These are phyloP conservation scores for Holacanthella duospinosa DNA, from an alignment of 2,888 invertebrate genomes.

Conservation along the genomic window DNA sequence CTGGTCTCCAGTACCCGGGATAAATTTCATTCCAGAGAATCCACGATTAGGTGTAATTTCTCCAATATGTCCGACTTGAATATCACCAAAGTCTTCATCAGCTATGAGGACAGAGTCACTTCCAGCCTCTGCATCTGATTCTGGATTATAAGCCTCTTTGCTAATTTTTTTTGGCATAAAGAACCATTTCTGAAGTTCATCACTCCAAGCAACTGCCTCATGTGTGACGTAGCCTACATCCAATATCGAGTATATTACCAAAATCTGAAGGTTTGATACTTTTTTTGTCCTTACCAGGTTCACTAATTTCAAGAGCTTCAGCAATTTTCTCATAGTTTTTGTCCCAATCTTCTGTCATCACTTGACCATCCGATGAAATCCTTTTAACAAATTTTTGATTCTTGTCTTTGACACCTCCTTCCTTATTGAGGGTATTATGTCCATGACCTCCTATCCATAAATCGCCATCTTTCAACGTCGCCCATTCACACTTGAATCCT, in stretches of 20 bases:
- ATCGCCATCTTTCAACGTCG: conserved; percentile 74
- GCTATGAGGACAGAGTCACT: conserved; percentile 74
- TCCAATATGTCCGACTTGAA: conserved; percentile 53
- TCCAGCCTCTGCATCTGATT: conserved; percentile 74
- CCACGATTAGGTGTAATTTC: conserved; percentile 62
- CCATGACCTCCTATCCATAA: conserved; percentile 90
- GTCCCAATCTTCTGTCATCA: conserved; percentile 53
- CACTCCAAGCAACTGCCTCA: conserved; percentile 85
- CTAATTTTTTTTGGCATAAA: conserved; percentile 87
- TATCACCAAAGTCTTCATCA: conserved; percentile 60
- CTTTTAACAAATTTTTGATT: conserved; percentile 80
- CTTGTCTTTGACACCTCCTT: conserved; percentile 67
- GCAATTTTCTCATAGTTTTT: conserved; percentile 51
- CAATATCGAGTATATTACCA: conserved; percentile 3
- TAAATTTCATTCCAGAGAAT: conserved; percentile 94
- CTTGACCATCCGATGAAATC: conserved; percentile 66
- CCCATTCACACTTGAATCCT: conserved; percentile 93
- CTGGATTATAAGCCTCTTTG: conserved; percentile 73
- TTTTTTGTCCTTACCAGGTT: conserved; percentile 54
- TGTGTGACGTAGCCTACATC: conserved; percentile 84
- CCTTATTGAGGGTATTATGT: conserved; percentile 76
- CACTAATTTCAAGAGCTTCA: conserved; percentile 60
- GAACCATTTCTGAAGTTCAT: conserved; percentile 72
- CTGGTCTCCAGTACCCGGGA: conserved; percentile 76
- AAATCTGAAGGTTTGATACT: neutral